Evolutionary conservation across 2,888 invertebrate genomes (phyloP).

Genomic region (Nomada fucata): DNA sequence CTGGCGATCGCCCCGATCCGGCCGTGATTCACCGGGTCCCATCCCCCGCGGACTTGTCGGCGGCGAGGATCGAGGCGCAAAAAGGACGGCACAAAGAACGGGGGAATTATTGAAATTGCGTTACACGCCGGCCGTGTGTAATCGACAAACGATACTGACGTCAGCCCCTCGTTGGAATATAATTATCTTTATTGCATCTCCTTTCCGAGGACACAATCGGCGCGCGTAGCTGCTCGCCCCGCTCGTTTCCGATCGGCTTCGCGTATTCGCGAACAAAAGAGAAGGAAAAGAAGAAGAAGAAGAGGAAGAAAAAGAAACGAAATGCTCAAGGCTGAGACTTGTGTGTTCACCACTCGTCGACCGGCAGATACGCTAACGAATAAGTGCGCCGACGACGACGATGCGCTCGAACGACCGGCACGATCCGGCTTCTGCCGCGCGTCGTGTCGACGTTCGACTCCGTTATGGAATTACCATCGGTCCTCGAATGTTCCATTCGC

Average conservation of each 20-base stretch:
- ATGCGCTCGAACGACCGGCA: too few species aligned
- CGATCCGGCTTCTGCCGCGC: too few species aligned
- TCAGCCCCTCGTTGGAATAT: conserved; percentile 57
- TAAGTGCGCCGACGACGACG: too few species aligned
- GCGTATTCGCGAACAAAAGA: conserved; percentile 30
- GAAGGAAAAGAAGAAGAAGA: background rate
- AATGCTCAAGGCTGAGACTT: conserved; percentile 56
- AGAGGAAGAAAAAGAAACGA: background rate
- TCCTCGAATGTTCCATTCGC: too few species aligned
- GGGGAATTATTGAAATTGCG: conserved; percentile 32
- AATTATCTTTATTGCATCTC: conserved; percentile 72
- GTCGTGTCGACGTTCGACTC: too few species aligned
- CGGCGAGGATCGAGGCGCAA: background rate
- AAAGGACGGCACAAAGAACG: too few species aligned
- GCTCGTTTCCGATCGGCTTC: conserved; percentile 48
- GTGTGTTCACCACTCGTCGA: conserved; percentile 14
- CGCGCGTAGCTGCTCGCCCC: conserved; percentile 34
- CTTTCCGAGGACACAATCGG: conserved; percentile 68
- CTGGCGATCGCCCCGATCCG: background rate
- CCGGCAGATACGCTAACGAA: too few species aligned
- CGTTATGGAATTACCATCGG: too few species aligned
- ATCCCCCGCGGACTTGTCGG: background rate
- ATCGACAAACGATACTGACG: conserved; percentile 63
- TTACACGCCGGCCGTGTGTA: conserved; percentile 59
- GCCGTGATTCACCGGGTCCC: conserved; percentile 9